Evolutionary conservation across 37 sponge, comb jelly and placozoan species (phyloP), one percentile per base, ranked within the genome.

Genomic region (Geodia barretti): DNA sequence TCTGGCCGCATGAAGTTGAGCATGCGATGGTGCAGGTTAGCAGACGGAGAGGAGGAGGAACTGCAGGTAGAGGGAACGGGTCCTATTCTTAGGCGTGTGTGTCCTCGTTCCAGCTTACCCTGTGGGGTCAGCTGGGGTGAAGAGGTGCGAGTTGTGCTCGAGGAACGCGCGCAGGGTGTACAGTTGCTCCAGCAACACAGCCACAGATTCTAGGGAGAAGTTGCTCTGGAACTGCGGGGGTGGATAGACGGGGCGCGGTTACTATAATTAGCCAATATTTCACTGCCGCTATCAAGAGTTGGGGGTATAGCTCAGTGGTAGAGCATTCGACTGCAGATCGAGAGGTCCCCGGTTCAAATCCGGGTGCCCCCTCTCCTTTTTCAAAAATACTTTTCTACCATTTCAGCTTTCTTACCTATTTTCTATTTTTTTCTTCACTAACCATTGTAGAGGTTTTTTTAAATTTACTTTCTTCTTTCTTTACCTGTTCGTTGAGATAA

Each of bases 231-330:
- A 60, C 93, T 93, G 70, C 9, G 68, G 24, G 29, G 24, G 14
- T 14, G 14, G 11, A 47, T 14, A 14, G 7, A 47, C 54, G 54
- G 54, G n/a, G n/a, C n/a, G n/a, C n/a, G n/a, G 19, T 58, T 26
- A 64, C 30, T 78, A 78, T 39, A 35, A 23, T 37, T 64, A 33
- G n/a, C 28, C 36, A 17, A 79, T 43, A 43, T 40, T 41, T 1
- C n/a, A 38, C n/a, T 17, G 2, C 19, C 3, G 32, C 8, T 34
- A 70, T 30, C 60, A 21, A n/a, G 25, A 29, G 61, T 26, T 70
- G 96, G 96, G 96, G 90, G 96, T 95, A 95, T 95, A 95, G 96
- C 96, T 95, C 96, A 95, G 96, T 95, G 96, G 96, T 90, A 95
- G 96, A 95, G 96, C 96, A 95, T 92, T 95, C 88, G 96, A 95